phyloP scores from a whole-genome alignment of 2,113 vertebrate species.

The Mormoops blainvillei region DNA sequence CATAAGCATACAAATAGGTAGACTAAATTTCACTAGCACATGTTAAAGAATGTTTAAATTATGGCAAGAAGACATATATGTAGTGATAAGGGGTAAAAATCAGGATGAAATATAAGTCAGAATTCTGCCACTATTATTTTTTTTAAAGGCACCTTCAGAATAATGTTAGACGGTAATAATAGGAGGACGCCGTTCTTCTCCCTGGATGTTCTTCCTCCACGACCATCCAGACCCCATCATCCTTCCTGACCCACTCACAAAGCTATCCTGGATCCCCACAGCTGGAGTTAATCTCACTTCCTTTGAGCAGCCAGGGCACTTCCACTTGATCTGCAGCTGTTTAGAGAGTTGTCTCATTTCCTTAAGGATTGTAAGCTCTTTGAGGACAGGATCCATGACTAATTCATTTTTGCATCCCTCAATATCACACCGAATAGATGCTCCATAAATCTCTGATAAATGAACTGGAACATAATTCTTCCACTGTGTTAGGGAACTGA shows the following conservation, averaged over 20 bases:
- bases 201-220: not conserved
- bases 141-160: not conserved
- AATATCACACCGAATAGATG: not conserved
- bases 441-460: not conserved
- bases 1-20: not conserved
- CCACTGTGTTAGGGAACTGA: not conserved
- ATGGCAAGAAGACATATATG: not conserved
- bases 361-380: constrained; percentile 5
- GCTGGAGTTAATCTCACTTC: not conserved
- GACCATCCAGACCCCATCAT: not conserved
- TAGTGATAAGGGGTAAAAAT: not conserved
- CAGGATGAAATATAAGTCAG: not conserved
- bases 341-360: not conserved
- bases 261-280: not conserved
- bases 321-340: not conserved
- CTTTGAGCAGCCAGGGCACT: not conserved
- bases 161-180: not conserved
- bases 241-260: not conserved
- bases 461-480: not conserved
- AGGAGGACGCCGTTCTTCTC: not conserved
- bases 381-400: constrained; percentile 3
- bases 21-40: not conserved
- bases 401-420: not conserved
- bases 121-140: not conserved
- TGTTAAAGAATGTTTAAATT: not conserved